These are phyloP conservation scores for Harlomillsia oculata DNA, from an alignment of 1,140 invertebrate species.

Conservation along the genomic window DNA sequence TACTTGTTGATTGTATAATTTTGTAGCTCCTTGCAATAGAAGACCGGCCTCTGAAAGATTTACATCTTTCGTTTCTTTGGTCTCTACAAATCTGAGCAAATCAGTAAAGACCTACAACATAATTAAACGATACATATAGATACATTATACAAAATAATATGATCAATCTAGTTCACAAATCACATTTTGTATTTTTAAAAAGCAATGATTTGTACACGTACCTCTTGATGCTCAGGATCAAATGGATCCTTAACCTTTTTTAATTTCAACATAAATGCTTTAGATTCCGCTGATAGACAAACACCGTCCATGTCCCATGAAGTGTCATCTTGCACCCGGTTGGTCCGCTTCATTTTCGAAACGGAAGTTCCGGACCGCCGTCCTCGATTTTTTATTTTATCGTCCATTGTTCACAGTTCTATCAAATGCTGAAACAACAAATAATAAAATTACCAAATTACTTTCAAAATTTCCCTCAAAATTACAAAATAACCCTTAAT, in stretches of 20 bases:
- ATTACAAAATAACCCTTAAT: too few relatives aligned
- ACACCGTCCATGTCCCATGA: background rate
- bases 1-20: slow-evolving; percentile 9
- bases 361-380: background rate
- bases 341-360: background rate
- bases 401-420: background rate
- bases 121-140: background rate
- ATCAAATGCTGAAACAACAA: too few relatives aligned
- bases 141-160: too few relatives aligned
- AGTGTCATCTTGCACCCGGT: background rate
- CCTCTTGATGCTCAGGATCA: slow-evolving; percentile 2
- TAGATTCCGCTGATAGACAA: background rate
- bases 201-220: background rate
- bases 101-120: background rate
- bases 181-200: background rate
- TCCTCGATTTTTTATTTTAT: background rate
- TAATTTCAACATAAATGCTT: slow-evolving; percentile 3
- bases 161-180: too few relatives aligned
- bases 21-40: background rate
- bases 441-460: too few relatives aligned
- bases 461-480: too few relatives aligned
- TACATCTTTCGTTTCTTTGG: background rate
- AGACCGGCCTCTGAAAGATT: slow-evolving; percentile 4
- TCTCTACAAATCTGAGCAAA: slow-evolving; percentile 6
- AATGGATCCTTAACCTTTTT: slow-evolving; percentile 5